Evolutionary conservation across 2,888 invertebrate species (phyloP).

Genomic region (Acleris sparsana): DNA sequence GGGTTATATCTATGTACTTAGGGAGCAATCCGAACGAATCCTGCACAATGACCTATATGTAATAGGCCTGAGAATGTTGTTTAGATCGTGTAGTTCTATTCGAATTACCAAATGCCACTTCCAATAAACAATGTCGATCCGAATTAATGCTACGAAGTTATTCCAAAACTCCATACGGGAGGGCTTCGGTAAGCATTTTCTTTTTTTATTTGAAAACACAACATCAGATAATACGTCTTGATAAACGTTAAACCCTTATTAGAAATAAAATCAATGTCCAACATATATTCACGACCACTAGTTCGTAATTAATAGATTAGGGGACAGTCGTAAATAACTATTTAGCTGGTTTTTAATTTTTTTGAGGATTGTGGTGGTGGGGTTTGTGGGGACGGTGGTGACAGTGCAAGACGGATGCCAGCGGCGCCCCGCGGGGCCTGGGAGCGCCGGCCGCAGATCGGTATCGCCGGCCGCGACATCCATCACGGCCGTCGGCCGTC

Average conservation of each 20-base stretch:
- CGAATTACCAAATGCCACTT: background rate
- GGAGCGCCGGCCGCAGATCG: slow-evolving; percentile 23
- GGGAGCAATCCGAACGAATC: too few species aligned
- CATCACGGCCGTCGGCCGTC: slow-evolving; percentile 20
- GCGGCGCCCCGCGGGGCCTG: slow-evolving; percentile 45
- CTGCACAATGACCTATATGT: too few species aligned
- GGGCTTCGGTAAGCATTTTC: slow-evolving; percentile 6
- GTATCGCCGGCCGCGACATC: slow-evolving; percentile 31
- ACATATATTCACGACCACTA: slow-evolving; percentile 33
- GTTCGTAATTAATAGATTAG: slow-evolving; percentile 33
- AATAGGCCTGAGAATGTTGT: too few species aligned
- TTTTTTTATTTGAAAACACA: slow-evolving; percentile 21
- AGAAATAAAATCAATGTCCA: slow-evolving; percentile 35
- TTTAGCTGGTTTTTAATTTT: slow-evolving; percentile 18
- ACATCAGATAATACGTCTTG: slow-evolving; percentile 29
- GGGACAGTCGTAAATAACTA: slow-evolving; percentile 32
- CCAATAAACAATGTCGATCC: slow-evolving; percentile 20
- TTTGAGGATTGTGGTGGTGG: background rate
- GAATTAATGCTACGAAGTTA: slow-evolving; percentile 23
- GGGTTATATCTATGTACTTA: too few species aligned
- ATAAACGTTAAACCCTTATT: slow-evolving; percentile 32
- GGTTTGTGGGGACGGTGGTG: slow-evolving; percentile 55
- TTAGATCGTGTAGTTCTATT: background rate
- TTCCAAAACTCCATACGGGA: slow-evolving; percentile 27
- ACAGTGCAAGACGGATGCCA: slow-evolving; percentile 64